Percentiles rank a stretch among this genome's conserved stretches.
Evolutionary conservation across 2,888 invertebrate genomes (phyloP).

Genomic region (Leucoma salicis): DNA sequence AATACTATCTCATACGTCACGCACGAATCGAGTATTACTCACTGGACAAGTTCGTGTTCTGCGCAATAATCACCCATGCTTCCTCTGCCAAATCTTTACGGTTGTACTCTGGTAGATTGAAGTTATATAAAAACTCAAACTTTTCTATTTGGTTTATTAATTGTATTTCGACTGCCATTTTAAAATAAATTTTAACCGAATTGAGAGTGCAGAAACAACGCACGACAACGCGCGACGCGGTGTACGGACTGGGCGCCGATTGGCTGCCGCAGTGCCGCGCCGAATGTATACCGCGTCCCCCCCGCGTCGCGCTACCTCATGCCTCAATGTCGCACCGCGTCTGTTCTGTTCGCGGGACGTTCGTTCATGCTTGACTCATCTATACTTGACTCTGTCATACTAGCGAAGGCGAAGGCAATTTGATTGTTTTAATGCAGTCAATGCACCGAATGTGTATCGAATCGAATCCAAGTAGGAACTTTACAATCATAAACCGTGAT

Average conservation of each 20-base stretch:
- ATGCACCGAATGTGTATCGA: too few relatives aligned
- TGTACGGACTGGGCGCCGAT: slow-evolving; percentile 23
- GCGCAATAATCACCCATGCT: slow-evolving; percentile 39
- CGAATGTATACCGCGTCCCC: slow-evolving; percentile 36
- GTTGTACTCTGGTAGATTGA: slow-evolving; percentile 40
- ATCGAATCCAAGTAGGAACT: too few relatives aligned
- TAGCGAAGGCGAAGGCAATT: too few relatives aligned
- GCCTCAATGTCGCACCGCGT: background rate
- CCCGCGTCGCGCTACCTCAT: slow-evolving; percentile 33
- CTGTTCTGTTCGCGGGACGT: too few relatives aligned
- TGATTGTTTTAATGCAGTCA: too few relatives aligned
- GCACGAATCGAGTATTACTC: slow-evolving; percentile 17
- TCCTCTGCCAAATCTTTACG: slow-evolving; percentile 43
- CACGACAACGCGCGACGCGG: slow-evolving; percentile 17
- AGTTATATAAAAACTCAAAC: slow-evolving; percentile 41
- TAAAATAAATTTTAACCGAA: slow-evolving; percentile 23
- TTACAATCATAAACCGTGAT: too few relatives aligned
- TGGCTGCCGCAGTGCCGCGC: slow-evolving; percentile 33
- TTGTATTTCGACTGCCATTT: slow-evolving; percentile 40
- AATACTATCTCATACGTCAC: slow-evolving; percentile 12
- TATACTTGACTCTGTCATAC: too few relatives aligned
- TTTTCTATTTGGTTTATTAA: slow-evolving; percentile 42
- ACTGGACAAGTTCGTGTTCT: slow-evolving; percentile 37
- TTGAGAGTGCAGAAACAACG: slow-evolving; percentile 5
- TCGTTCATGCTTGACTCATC: too few relatives aligned